Percentiles rank a stretch among this genome's conserved stretches.
These are phyloP conservation scores for Rhipidura dahli DNA, from an alignment of 2,113 vertebrate species.

Conservation along the genomic window DNA sequence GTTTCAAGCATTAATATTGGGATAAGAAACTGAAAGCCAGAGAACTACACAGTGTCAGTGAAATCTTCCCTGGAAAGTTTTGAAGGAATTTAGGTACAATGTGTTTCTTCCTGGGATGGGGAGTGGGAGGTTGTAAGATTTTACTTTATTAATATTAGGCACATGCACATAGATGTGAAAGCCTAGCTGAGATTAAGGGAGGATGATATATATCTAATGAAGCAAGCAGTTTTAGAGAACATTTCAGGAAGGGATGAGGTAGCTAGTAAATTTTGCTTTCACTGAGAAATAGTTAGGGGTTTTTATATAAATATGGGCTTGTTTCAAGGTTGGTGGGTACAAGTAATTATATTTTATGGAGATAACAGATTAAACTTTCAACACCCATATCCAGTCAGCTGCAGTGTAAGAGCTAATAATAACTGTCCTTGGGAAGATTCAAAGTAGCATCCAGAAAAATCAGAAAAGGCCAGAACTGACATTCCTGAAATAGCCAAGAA, in stretches of 20 bases:
- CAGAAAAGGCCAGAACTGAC: slow-evolving; percentile 30
- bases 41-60: not conserved
- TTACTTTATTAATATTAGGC: not conserved
- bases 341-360: slow-evolving; percentile 60
- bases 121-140: not conserved
- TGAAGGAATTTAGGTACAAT: not conserved
- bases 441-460: slow-evolving; percentile 49
- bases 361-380: slow-evolving; percentile 64
- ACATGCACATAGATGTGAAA: not conserved
- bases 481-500: slow-evolving; percentile 47
- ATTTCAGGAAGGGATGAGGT: not conserved
- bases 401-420: slow-evolving; percentile 57
- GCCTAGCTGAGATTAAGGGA: not conserved
- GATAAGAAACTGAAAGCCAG: not conserved
- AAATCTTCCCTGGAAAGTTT: not conserved
- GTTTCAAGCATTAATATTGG: not conserved
- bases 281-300: slow-evolving; percentile 10
- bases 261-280: slow-evolving; percentile 44
- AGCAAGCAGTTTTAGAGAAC: not conserved
- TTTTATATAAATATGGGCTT: slow-evolving; percentile 2
- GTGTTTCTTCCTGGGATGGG: not conserved
- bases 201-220: not conserved
- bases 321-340: slow-evolving; percentile 52
- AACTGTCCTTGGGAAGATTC: slow-evolving; percentile 52
- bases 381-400: slow-evolving; percentile 50